A percentile compares a stretch with the other conserved stretches of the same genome.
phyloP scores from a whole-genome alignment of 2,797 vertebrate species.

The Catharus ustulatus region DNA sequence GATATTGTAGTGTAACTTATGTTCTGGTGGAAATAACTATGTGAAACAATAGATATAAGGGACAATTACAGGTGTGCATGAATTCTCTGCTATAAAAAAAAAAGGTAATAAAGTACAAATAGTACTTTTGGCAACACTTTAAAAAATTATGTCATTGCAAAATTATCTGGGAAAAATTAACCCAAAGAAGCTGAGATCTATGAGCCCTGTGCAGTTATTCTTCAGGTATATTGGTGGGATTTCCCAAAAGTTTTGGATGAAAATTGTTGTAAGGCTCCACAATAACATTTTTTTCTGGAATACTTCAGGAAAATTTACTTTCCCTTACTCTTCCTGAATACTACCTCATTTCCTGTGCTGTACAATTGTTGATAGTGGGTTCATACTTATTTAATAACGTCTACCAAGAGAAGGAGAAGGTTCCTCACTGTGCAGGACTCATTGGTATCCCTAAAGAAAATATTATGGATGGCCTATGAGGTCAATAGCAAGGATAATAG shows the following conservation, averaged over 20 bases:
- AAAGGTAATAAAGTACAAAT: neutral
- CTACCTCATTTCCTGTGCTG: neutral
- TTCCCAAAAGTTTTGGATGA: neutral
- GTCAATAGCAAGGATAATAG: neutral
- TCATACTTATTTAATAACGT: neutral
- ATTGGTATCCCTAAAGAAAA: neutral
- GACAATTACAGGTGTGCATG: neutral
- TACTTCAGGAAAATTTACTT: neutral
- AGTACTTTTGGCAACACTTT: neutral
- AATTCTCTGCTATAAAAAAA: neutral
- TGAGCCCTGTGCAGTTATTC: neutral
- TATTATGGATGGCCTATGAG: neutral
- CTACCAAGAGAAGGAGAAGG: neutral
- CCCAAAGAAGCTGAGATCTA: neutral
- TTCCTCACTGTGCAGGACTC: neutral
- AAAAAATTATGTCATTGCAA: neutral
- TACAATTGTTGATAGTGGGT: neutral
- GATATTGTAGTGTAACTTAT: neutral
- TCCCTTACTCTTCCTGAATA: neutral
- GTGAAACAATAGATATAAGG: neutral
- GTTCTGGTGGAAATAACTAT: neutral
- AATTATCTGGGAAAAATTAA: neutral
- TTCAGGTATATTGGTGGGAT: neutral
- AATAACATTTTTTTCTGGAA: neutral
- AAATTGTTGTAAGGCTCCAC: neutral